phyloP scores from a whole-genome alignment of 2,888 invertebrate genomes.

The Parelbella ahira region DNA sequence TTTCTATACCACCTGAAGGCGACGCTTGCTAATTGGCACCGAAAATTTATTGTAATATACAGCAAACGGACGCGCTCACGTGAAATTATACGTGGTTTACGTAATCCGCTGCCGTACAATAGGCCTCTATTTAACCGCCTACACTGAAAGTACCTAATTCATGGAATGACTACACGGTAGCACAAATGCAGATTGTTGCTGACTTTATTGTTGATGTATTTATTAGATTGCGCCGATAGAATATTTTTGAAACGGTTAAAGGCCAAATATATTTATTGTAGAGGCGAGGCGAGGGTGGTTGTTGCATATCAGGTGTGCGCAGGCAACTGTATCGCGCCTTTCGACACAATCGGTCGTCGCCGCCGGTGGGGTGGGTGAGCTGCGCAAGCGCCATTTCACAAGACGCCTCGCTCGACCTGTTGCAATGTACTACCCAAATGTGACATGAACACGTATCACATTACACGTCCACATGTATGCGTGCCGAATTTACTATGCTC shows the following conservation, averaged over 20 bases:
- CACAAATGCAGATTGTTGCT: no score
- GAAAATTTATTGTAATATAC: no score
- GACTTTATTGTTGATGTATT: no score
- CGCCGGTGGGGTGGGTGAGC: slow-evolving; percentile 57
- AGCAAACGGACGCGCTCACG: slow-evolving; percentile 7
- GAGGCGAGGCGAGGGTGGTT: slow-evolving; percentile 39
- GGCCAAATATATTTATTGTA: no score
- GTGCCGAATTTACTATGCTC: slow-evolving; percentile 39
- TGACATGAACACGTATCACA: slow-evolving; percentile 76
- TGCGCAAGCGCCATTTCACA: slow-evolving; percentile 78
- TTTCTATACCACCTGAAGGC: no score
- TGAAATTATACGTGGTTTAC: slow-evolving; percentile 45
- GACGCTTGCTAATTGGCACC: no score
- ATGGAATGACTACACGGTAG: no score
- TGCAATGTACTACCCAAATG: slow-evolving; percentile 77
- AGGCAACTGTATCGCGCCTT: slow-evolving; percentile 64
- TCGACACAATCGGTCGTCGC: slow-evolving; percentile 66
- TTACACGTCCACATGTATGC: slow-evolving; percentile 56
- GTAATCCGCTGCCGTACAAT: slow-evolving; percentile 37
- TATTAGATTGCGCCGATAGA: no score
- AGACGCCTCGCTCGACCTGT: slow-evolving; percentile 74
- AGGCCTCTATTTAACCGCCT: slow-evolving; percentile 23
- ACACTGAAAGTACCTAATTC: slow-evolving; percentile 4
- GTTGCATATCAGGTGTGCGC: slow-evolving; percentile 55
- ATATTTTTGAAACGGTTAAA: no score